Base-by-base conservation (phyloP, 2,113 vertebrate species). In the Gambusia holbrooki region DNA sequence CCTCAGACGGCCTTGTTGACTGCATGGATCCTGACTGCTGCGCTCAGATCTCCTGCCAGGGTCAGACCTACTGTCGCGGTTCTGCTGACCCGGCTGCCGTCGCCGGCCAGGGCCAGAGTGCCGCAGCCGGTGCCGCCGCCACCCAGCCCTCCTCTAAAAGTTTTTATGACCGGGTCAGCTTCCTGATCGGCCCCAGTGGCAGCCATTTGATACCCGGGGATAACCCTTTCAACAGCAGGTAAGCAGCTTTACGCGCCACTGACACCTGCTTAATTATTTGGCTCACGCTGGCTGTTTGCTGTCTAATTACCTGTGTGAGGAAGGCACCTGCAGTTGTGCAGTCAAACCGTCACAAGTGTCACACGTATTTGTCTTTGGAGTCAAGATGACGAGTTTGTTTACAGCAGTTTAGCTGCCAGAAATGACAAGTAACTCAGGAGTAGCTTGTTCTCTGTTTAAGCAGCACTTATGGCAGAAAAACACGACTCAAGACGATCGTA, bases 21-120 rank as follows among this genome's bases (percentile, higher is more conserved):
- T 99, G 98, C 77, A 97, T 99, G 97, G 98, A 99, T 83, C 98
- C 98, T 13, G 98, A 99, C 86, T 99, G 98, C 95, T 99, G 98
- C 87, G 82, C 96, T 83, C 97, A 98, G 87, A 96, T 95, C 51
- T 93, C 96, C 87, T 99, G 98, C 95, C 97, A 99, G 92, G 96
- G 95, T 89, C 97, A 98, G 87, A 94, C 94, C 71, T 99, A 95
- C 51, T 99, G 98, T 83, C 96, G 93, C 0, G 98, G 98, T 13
- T 93, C 97, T 32, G 96, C 97, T 2, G 98, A 99, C 91, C 98
- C 98, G 79, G 92, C 94, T 33, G 95, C 96, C 64, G 90, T 95
- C 67, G 96, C 96, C 25, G 93, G 95, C 92, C 96, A 97, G 83
- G 95, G 92, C 82, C 95, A 95, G 25, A 78, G 84, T 25, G 82